Evolutionary conservation across 2,797 vertebrate genomes (phyloP), one percentile per base, ranked within the genome.

Genomic region (Tapirus indicus): DNA sequence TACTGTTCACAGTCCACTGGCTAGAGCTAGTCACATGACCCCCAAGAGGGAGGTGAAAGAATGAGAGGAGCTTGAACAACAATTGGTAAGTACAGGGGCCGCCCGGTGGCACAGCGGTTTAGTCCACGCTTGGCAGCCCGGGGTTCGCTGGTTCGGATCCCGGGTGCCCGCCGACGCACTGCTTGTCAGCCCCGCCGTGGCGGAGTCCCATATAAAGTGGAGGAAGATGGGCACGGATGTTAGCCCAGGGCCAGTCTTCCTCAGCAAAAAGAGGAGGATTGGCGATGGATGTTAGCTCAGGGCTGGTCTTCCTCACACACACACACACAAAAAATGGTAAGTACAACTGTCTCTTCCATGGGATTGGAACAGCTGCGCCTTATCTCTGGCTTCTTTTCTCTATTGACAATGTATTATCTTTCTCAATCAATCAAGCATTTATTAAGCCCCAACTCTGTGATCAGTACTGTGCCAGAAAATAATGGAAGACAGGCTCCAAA

Each of bases 401-500:
- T 97, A 8, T 32, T 90, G 79, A 97, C 71, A 77, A 68, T 16
- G 35, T 56, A 35, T 69, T 95, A 89, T 97, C 93, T 97, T 93
- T 84, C 93, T 91, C 80, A 94, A 97, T 94, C 95, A 84, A 91
- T 68, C 16, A 69, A 66, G 11, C 29, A 54, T 60, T 96, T 95
- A 97, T 92, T 95, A 92, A 97, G 78, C 56, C 54, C 18, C 74
- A 86, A 85, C n/a, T 94, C 44, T 44, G 29, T 13, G 82, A 94
- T 90, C 54, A 85, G 60, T 32, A 23, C 60, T 41, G 14, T 96
- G 94, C 96, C 97, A 97, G 75, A 95, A 96, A 96, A 95, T 95
- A 98, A 79, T 90, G 79, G 77, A 95, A 97, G 89, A 87, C 2
- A 10, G 49, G 25, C 79, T 97, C 96, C 93, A 90, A 95, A 90